Evolutionary conservation across 2,113 vertebrate species (phyloP).

Genomic region (Coracopsis vasa): DNA sequence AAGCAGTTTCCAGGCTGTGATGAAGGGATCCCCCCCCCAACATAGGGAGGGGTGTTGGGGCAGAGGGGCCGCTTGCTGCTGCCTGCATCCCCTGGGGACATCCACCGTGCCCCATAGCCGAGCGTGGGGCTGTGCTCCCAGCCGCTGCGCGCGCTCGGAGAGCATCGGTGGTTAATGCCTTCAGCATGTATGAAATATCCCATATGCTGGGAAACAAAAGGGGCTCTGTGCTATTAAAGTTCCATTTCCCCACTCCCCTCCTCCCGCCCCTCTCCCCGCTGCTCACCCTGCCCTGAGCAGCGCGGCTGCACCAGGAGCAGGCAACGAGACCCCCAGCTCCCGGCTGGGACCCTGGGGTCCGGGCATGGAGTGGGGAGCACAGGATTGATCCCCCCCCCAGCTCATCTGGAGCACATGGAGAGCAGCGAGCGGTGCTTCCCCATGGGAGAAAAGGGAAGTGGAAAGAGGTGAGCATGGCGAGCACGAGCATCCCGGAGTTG

Average conservation of each 20-base stretch:
- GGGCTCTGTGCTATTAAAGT: slow-evolving; percentile 85
- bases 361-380: accelerated
- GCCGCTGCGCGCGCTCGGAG: slow-evolving; percentile 66
- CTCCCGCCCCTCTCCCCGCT: slow-evolving; percentile 70
- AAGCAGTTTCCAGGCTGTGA: not conserved
- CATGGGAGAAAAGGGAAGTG: not conserved
- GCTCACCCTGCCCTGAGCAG: slow-evolving; percentile 71
- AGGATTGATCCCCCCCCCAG: not conserved
- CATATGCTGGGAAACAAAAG: slow-evolving; percentile 84
- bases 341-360: not conserved
- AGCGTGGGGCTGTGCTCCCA: slow-evolving; percentile 55
- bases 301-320: slow-evolving; percentile 52
- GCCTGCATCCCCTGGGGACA: slow-evolving; percentile 31
- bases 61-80: not conserved
- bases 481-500: not conserved
- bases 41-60: accelerated
- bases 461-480: not conserved
- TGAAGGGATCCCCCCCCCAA: not conserved
- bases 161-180: slow-evolving; percentile 84
- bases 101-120: not conserved
- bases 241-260: slow-evolving; percentile 78
- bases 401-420: not conserved
- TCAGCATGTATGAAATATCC: slow-evolving; percentile 85
- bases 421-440: not conserved
- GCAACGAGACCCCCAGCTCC: not conserved